These are phyloP conservation scores for Ariolimax columbianus DNA, from an alignment of 2,888 invertebrate species.

Conservation along the genomic window DNA sequence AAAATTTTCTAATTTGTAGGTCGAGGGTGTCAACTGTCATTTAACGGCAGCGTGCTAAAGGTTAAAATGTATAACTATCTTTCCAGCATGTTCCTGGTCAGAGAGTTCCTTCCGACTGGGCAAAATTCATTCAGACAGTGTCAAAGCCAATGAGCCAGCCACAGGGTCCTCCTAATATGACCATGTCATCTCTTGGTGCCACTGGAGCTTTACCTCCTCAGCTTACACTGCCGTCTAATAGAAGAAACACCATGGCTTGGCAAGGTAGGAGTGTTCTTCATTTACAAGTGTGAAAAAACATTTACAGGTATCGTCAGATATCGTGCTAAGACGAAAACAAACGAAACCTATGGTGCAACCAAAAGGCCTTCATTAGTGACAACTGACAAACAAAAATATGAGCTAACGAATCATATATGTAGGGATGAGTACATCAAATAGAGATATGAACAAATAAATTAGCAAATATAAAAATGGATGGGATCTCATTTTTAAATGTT, in stretches of 20 bases:
- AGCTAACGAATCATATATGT: too few species aligned
- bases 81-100: conserved; percentile 45
- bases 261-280: conserved; percentile 13
- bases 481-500: too few species aligned
- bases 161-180: conserved; percentile 56
- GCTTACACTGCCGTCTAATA: conserved; percentile 48
- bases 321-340: too few species aligned
- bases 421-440: too few species aligned
- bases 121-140: conserved; percentile 48
- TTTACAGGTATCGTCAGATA: too few species aligned
- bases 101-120: conserved; percentile 43
- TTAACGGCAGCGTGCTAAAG: neutral
- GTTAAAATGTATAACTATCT: neutral
- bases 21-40: too few species aligned
- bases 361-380: too few species aligned
- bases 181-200: conserved; percentile 49
- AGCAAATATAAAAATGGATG: too few species aligned
- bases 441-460: too few species aligned
- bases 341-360: too few species aligned
- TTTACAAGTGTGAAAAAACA: neutral
- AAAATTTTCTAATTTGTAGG: too few species aligned
- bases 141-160: conserved; percentile 49
- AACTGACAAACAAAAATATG: too few species aligned
- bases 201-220: conserved; percentile 27
- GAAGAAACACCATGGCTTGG: conserved; percentile 26